Evolutionary conservation across 2,797 vertebrate genomes (phyloP).

Genomic region (Chaenodraco wilsoni): DNA sequence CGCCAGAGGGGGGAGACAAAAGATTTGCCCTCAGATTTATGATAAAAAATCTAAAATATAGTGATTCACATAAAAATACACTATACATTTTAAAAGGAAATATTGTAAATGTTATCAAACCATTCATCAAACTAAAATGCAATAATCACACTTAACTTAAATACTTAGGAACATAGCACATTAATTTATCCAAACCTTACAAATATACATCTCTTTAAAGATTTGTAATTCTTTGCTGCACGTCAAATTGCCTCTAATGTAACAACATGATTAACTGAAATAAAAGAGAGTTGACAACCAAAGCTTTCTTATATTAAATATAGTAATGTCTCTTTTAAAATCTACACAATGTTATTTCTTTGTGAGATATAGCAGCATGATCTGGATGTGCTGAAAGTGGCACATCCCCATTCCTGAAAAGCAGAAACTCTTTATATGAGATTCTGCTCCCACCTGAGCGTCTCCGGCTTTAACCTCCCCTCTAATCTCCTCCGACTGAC

Average conservation of each 20-base stretch:
- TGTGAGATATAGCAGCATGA: background rate
- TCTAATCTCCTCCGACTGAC: slow-evolving; percentile 44
- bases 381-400: slow-evolving; percentile 5
- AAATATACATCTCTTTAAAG: no score
- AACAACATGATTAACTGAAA: no score
- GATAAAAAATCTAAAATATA: background rate
- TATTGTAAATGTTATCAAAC: background rate
- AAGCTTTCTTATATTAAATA: no score
- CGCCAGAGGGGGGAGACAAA: background rate
- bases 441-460: slow-evolving; percentile 13
- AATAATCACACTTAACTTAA: no score
- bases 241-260: no score
- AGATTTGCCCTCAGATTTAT: background rate
- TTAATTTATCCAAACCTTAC: no score
- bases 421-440: slow-evolving; percentile 10
- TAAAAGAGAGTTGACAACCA: no score
- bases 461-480: slow-evolving; percentile 35
- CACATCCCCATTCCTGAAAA: slow-evolving; percentile 41
- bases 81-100: background rate
- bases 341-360: background rate
- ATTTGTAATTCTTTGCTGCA: no score
- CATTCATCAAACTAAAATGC: background rate
- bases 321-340: background rate
- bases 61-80: background rate
- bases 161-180: no score